Percentiles rank a stretch among this genome's conserved stretches.
phyloP scores from a whole-genome alignment of 1,140 invertebrate genomes.

The Teleogryllus occipitalis region DNA sequence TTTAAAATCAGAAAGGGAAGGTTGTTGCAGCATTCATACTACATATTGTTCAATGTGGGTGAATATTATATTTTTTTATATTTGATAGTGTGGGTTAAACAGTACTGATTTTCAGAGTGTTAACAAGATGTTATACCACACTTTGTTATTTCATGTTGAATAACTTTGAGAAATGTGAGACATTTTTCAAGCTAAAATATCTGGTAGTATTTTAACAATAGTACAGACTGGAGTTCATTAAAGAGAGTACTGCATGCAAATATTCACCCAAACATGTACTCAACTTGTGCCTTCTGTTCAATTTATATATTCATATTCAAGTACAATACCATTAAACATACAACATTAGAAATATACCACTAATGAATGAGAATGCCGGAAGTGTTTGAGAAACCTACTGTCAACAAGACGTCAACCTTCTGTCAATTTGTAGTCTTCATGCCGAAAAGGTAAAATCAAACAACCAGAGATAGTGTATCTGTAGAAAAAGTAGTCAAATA shows the following conservation, averaged over 20 bases:
- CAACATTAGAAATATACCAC: too few species aligned
- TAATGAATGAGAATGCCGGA: background rate
- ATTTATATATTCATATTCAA: background rate
- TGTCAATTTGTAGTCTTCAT: too few species aligned
- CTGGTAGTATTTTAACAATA: background rate
- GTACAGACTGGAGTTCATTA: background rate
- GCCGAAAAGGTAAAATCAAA: too few species aligned
- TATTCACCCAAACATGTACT: background rate
- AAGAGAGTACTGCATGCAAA: background rate
- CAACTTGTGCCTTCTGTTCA: background rate
- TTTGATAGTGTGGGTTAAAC: background rate
- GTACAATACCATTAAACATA: background rate
- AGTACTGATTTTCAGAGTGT: background rate
- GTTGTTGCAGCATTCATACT: conserved; percentile 1
- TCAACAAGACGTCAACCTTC: background rate
- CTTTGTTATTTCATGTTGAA: background rate
- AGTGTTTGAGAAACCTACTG: background rate
- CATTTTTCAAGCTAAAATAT: background rate
- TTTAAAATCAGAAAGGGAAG: background rate
- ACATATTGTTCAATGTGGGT: background rate
- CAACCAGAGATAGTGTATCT: background rate
- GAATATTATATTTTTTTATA: background rate
- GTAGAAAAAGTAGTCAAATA: background rate
- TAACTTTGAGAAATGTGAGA: background rate
- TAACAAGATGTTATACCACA: background rate